Conservation (phyloP, 2,797 vertebrate species). For the Neosalanx taihuensis region DNA sequence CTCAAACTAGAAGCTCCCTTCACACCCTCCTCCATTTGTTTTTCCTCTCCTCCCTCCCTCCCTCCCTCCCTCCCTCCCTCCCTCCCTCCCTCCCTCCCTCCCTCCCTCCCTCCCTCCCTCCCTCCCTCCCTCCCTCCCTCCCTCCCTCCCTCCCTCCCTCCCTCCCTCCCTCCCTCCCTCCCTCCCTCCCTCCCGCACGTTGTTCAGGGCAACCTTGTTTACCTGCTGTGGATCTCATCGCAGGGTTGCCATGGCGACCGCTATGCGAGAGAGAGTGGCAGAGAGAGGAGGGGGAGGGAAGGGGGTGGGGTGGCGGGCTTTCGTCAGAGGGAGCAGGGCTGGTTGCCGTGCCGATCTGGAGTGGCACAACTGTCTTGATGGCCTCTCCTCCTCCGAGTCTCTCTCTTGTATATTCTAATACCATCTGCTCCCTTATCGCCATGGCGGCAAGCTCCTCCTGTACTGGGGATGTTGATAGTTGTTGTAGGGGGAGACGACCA, state of each 20-base stretch:
- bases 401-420: constrained; percentile 67
- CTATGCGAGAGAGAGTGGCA: constrained; percentile 27
- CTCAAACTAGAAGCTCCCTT: constrained; percentile 61
- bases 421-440: constrained; percentile 65
- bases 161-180: constrained; percentile 16
- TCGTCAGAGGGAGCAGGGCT: constrained; percentile 49
- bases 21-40: constrained; percentile 38
- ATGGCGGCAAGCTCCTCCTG: constrained; percentile 23
- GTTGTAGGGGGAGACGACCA: too few species aligned
- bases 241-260: constrained; percentile 71
- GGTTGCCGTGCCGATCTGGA: constrained; percentile 75
- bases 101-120: constrained; percentile 5
- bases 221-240: constrained; percentile 68
- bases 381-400: constrained; percentile 60
- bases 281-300: not conserved
- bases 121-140: constrained; percentile 30
- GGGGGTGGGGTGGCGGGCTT: constrained; percentile 5
- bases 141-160: constrained; percentile 41
- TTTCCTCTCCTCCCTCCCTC: not conserved
- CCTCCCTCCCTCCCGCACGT: constrained; percentile 34
- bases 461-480: too few species aligned
- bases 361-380: constrained; percentile 63
- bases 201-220: constrained; percentile 73
- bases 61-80: constrained; percentile 5
- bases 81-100: constrained; percentile 30